Evolutionary conservation across 2,888 invertebrate genomes (phyloP).

Genomic region (Pandemis cinnamomeana): DNA sequence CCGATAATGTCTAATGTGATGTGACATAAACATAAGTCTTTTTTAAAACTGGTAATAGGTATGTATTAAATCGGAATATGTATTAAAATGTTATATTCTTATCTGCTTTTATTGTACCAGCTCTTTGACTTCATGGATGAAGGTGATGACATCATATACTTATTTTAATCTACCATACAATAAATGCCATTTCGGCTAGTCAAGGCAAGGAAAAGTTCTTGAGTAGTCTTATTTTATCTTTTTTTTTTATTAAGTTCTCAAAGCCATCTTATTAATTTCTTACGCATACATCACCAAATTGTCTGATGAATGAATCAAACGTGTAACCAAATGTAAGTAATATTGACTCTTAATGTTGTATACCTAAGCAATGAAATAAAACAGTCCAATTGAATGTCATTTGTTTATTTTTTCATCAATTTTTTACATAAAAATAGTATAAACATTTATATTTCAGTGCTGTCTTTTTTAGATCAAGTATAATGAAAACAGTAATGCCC

Average conservation of each 20-base stretch:
- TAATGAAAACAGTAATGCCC: too few relatives aligned
- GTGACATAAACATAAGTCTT: too few relatives aligned
- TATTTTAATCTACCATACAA: not conserved
- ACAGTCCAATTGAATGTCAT: constrained; percentile 42
- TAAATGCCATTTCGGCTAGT: not conserved
- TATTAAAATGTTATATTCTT: not conserved
- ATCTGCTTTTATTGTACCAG: not conserved
- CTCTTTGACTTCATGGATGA: not conserved
- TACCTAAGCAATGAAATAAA: constrained; percentile 50
- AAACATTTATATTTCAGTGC: too few relatives aligned
- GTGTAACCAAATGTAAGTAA: constrained; percentile 49
- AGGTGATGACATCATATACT: not conserved
- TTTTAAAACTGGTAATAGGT: too few relatives aligned
- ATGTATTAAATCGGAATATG: too few relatives aligned
- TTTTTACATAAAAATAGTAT: not conserved
- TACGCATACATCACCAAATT: constrained; percentile 34
- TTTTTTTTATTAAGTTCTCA: not conserved
- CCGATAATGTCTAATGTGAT: too few relatives aligned
- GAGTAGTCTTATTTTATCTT: not conserved
- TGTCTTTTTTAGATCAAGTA: too few relatives aligned
- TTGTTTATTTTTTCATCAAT: not conserved
- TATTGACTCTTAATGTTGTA: constrained; percentile 43
- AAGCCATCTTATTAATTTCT: not conserved
- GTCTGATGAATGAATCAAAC: constrained; percentile 16
- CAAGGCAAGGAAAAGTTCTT: not conserved